phyloP scores from a whole-genome alignment of 2,113 vertebrate genomes.

The Todiramphus chloris region DNA sequence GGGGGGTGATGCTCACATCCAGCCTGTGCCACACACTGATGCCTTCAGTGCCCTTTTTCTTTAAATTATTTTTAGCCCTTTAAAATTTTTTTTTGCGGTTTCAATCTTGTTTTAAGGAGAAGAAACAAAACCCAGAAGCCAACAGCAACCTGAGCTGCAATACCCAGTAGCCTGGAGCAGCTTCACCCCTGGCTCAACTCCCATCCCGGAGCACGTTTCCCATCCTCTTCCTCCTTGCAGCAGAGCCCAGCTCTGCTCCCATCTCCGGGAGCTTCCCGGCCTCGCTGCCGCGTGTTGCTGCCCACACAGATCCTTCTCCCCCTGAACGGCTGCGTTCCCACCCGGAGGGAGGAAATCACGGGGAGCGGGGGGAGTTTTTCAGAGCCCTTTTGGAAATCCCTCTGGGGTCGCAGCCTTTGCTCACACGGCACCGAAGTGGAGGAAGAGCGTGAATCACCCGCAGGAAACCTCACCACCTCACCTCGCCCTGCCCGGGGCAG shows the following conservation, averaged over 20 bases:
- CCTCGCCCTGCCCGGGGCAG: not conserved
- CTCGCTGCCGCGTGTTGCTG: not conserved
- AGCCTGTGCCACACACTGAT: not conserved
- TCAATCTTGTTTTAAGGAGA: not conserved
- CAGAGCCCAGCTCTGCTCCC: not conserved
- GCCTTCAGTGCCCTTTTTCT: not conserved
- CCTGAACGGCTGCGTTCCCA: fast-evolving
- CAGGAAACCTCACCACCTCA: not conserved
- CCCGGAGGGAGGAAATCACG: not conserved
- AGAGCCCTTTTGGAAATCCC: not conserved
- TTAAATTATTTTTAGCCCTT: not conserved
- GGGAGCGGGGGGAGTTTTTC: not conserved
- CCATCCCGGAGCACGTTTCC: fast-evolving
- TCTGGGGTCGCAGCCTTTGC: not conserved
- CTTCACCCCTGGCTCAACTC: not conserved
- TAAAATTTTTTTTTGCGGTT: not conserved
- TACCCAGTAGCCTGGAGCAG: not conserved
- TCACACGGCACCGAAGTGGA: fast-evolving
- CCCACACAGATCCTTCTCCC: fast-evolving
- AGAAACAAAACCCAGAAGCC: not conserved
- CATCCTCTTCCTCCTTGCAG: not conserved
- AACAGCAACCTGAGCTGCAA: not conserved
- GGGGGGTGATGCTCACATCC: not conserved
- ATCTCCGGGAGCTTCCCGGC: not conserved
- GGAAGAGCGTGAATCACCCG: fast-evolving